Base-by-base conservation (phyloP, 2,113 vertebrate species). In the Elachura formosa region DNA sequence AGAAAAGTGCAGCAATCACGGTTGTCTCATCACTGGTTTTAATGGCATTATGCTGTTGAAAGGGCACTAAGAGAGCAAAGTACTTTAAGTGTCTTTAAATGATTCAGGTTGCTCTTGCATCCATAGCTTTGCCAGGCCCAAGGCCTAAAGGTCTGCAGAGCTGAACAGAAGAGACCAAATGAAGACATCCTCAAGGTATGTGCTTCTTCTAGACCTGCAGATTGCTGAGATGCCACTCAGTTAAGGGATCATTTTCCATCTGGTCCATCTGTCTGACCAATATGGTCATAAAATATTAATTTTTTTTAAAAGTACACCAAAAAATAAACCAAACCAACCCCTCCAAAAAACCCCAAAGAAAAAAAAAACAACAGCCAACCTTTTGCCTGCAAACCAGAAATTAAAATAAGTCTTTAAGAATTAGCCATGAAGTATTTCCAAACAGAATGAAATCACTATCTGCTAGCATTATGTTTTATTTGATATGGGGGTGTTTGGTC, bases 151-250 rank as follows among this genome's bases (percentile, higher is more conserved):
- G 40, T 29, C 56, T 83, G 54, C 24, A 1, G 84, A 75, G 34
- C 6, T 25, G 45, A 28, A 4, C 24, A 52, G 71, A 38, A 68
- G 73, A 23, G 46, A 28, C 8, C 36, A 71, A 38, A 45, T n/a
- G 67, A 88, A 94, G 91, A 83, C 52, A 51, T 34, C 46, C n/a
- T 46, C 40, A 31, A 86, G 90, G 94, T 90, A 90, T 5, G 93
- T 75, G 7, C 48, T 52, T 18, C 63, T 77, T 24, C 18, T 2
- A 45, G 63, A 71, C 29, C 54, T 78, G 41, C 28, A 54, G 33
- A 38, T 16, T 33, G n/a, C 29, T 66, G 55, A 69, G n/a, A 22
- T 43, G 11, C 23, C 40, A n/a, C 23, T 78, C 48, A 29, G 31
- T n/a, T n/a, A 63, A 64, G 33, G 33, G 88, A 43, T 6, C 3